A percentile compares a stretch with the other conserved stretches of the same genome.
phyloP scores from a whole-genome alignment of 2,888 invertebrate species.

The Agrochola lota region DNA sequence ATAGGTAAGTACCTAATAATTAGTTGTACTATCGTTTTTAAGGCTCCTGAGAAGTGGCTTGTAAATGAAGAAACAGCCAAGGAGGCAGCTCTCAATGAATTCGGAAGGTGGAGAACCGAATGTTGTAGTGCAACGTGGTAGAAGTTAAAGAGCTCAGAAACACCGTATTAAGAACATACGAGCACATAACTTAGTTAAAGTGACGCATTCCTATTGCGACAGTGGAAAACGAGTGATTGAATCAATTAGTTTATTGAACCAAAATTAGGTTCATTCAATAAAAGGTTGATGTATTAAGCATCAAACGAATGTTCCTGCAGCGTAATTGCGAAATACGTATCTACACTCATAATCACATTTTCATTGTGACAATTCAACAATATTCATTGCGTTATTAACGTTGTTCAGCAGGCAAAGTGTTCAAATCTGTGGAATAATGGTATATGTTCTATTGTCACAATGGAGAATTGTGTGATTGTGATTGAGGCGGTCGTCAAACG shows the following conservation, averaged over 20 bases:
- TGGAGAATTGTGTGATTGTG: background rate
- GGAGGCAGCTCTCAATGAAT: background rate
- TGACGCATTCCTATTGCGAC: background rate
- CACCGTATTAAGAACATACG: background rate
- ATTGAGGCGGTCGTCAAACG: too few species aligned
- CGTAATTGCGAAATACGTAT: background rate
- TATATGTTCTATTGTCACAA: background rate
- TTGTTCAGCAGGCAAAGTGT: background rate
- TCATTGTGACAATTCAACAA: background rate
- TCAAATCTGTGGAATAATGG: background rate
- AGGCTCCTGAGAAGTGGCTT: background rate
- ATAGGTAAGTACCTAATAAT: background rate
- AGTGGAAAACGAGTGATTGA: background rate
- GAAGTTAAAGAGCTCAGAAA: background rate
- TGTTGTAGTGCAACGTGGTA: background rate
- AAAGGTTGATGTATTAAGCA: background rate
- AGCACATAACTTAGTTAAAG: background rate
- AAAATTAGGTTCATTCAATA: slow-evolving; percentile 11
- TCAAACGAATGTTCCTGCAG: background rate
- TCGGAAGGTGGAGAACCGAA: background rate
- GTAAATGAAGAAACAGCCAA: background rate
- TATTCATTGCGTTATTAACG: background rate
- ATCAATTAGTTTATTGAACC: slow-evolving; percentile 12
- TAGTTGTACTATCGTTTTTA: background rate
- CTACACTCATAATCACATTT: background rate